These are phyloP conservation scores for Catharus ustulatus DNA, from an alignment of 2,797 vertebrate genomes.

Conservation along the genomic window DNA sequence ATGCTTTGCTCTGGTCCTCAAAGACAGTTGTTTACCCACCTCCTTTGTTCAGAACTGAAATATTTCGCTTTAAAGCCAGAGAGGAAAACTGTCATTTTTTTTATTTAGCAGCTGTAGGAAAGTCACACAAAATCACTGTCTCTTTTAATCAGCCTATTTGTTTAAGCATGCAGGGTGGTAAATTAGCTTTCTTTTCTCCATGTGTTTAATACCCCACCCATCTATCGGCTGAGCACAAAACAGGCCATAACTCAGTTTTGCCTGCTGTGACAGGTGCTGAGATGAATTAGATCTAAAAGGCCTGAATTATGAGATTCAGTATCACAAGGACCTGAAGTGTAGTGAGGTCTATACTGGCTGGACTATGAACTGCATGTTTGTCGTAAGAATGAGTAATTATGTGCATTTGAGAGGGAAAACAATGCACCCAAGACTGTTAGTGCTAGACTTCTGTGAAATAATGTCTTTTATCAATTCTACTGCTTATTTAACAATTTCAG, in stretches of 20 bases:
- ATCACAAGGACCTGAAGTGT: background rate
- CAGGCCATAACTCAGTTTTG: background rate
- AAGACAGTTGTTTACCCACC: conserved; percentile 2
- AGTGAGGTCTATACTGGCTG: background rate
- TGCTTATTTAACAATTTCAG: background rate
- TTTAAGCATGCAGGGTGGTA: conserved; percentile 8
- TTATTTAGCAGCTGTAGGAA: background rate
- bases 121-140: background rate
- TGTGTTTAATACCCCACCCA: background rate
- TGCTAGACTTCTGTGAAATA: background rate
- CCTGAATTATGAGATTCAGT: background rate
- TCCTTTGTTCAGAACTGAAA: conserved; percentile 20
- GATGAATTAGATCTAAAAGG: background rate
- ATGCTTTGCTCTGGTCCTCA: background rate
- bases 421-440: background rate
- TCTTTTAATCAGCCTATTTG: conserved; percentile 12
- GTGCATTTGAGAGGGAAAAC: background rate
- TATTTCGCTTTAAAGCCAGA: background rate
- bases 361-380: background rate
- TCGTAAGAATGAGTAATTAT: background rate
- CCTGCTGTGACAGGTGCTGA: background rate
- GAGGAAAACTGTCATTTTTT: background rate
- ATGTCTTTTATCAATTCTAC: background rate
- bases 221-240: background rate
- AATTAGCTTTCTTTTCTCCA: background rate